Conservation (phyloP, 2,113 vertebrate genomes). For the Rhineura floridana region DNA sequence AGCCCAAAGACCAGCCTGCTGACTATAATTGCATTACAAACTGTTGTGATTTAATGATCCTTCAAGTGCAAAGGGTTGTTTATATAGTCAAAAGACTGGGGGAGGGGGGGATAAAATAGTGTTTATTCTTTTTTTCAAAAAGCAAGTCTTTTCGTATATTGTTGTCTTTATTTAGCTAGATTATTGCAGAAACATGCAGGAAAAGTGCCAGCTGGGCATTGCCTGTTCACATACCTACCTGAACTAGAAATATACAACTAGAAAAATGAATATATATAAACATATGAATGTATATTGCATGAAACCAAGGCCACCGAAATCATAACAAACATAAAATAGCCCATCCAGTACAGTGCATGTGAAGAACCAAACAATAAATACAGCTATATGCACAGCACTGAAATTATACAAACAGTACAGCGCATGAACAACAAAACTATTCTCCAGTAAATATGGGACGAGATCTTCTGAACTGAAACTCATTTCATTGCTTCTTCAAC, state of each 20-base stretch:
- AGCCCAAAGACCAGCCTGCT: constrained; percentile 76
- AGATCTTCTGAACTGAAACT: no score
- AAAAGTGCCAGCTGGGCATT: neutral
- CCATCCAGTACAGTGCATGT: no score
- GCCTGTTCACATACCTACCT: neutral
- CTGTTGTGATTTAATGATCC: constrained; percentile 78
- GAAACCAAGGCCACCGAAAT: no score
- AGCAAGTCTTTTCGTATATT: constrained; percentile 58
- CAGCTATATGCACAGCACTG: no score
- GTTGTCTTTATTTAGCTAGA: constrained; percentile 25
- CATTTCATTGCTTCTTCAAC: no score
- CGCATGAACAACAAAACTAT: no score
- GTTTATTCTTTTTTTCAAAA: constrained; percentile 52
- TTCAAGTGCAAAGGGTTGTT: constrained; percentile 78
- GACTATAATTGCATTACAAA: constrained; percentile 83
- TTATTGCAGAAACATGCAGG: neutral
- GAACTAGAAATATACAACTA: neutral
- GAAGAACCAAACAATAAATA: no score
- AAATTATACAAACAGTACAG: no score
- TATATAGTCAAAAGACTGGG: constrained; percentile 74
- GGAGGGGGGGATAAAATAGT: constrained; percentile 55
- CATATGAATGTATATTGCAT: no score
- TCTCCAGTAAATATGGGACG: no score
- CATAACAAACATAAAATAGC: no score
- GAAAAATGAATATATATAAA: neutral